Evolutionary conservation across 2,113 vertebrate genomes (phyloP).

Genomic region (Caloenas nicobarica): DNA sequence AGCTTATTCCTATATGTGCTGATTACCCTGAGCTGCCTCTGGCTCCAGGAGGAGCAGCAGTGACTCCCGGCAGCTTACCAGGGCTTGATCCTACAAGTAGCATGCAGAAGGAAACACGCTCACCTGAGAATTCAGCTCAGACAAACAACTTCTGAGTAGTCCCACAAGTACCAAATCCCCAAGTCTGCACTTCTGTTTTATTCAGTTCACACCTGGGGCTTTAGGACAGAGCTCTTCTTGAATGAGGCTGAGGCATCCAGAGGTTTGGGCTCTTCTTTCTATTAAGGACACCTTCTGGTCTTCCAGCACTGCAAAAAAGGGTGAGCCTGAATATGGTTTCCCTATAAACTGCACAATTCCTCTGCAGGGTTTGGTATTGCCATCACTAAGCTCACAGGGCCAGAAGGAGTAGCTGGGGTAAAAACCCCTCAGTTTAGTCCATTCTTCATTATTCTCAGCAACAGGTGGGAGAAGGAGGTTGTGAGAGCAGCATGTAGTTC

Average conservation of each 20-base stretch:
- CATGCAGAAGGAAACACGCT: background rate
- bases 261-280: background rate
- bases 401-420: background rate
- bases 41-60: background rate
- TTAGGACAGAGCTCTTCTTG: background rate
- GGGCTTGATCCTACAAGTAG: background rate
- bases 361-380: background rate
- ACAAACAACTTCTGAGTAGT: background rate
- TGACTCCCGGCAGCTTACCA: background rate
- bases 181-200: background rate
- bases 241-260: background rate
- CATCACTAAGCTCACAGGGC: background rate
- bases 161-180: background rate
- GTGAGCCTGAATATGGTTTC: background rate
- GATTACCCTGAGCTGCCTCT: constrained; percentile 8
- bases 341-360: background rate
- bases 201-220: background rate
- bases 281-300: background rate
- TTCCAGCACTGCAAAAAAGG: background rate
- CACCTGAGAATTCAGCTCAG: background rate
- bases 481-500: background rate
- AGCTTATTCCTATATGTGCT: background rate
- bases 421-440: background rate
- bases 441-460: background rate
- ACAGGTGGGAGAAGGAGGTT: background rate